Conservation (phyloP, 2,888 invertebrate species). For the Brenthis ino region DNA sequence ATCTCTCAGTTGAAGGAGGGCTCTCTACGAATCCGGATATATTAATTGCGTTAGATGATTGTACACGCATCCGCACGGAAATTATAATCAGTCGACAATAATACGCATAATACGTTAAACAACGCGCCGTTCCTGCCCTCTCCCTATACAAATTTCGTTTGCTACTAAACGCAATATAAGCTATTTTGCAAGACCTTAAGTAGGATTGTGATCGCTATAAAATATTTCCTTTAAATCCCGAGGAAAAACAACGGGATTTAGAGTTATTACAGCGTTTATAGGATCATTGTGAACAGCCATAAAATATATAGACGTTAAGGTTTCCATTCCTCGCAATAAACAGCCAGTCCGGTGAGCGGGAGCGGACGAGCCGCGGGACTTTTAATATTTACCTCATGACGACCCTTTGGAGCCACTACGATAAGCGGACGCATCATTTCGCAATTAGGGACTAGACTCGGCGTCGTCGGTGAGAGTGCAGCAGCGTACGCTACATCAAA, state of each 20-base stretch:
- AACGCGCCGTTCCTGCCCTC: conserved; percentile 17
- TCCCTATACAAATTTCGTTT: conserved; percentile 29
- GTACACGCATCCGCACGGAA: conserved; percentile 64
- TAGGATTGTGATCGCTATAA: conserved; percentile 45
- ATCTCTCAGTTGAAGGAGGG: conserved; percentile 42
- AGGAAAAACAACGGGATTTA: conserved; percentile 68
- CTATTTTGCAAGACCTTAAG: conserved; percentile 49
- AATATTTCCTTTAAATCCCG: conserved; percentile 60
- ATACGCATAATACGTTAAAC: conserved; percentile 39
- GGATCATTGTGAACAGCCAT: conserved; percentile 70
- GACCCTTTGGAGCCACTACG: conserved; percentile 44
- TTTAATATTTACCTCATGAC: conserved; percentile 62
- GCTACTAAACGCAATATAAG: conserved; percentile 44
- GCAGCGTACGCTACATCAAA: conserved; percentile 62
- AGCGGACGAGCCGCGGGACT: conserved; percentile 54
- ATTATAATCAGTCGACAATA: conserved; percentile 55
- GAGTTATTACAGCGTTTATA: conserved; percentile 75
- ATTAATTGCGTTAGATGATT: conserved; percentile 60
- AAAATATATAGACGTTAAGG: conserved; percentile 77
- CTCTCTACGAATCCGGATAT: conserved; percentile 55
- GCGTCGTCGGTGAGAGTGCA: conserved; percentile 54
- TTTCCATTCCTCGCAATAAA: conserved; percentile 71
- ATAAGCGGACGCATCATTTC: conserved; percentile 59
- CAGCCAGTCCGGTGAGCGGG: conserved; percentile 58
- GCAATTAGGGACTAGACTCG: conserved; percentile 72